A percentile compares a stretch with the other conserved stretches of the same genome.
Conservation (phyloP, 2,888 invertebrate genomes). For the Exephanes ischioxanthus region DNA sequence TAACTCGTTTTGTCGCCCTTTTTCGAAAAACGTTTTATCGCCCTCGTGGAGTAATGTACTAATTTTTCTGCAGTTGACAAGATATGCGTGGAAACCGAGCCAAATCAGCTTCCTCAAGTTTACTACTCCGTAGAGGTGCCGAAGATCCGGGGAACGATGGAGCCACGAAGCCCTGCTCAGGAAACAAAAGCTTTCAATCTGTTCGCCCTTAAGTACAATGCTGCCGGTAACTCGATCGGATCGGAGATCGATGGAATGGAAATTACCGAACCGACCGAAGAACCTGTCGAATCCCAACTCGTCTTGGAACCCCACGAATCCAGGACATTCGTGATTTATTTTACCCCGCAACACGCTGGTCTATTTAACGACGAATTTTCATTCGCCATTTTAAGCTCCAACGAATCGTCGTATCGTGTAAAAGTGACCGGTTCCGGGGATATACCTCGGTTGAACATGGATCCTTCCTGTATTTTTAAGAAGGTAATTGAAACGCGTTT, state of each 20-base stretch:
- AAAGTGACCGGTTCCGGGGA: conserved; percentile 74
- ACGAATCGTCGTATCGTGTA: conserved; percentile 70
- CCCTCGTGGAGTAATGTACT: no score
- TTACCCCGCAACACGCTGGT: conserved; percentile 74
- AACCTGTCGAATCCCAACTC: conserved; percentile 73
- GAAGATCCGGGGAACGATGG: conserved; percentile 15
- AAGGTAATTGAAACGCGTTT: conserved; percentile 64
- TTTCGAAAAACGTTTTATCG: no score
- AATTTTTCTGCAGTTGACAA: background rate
- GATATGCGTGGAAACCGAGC: conserved; percentile 7
- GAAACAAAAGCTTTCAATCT: conserved; percentile 25
- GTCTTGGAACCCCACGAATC: conserved; percentile 75
- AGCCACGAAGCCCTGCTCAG: background rate
- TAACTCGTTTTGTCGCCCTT: no score
- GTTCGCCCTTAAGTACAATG: conserved; percentile 19
- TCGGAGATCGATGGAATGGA: background rate
- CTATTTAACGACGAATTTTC: conserved; percentile 71
- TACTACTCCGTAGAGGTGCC: conserved; percentile 65
- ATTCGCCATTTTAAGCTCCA: conserved; percentile 71
- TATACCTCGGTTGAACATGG: conserved; percentile 76
- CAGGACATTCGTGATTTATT: conserved; percentile 74
- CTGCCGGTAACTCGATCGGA: background rate
- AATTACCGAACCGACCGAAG: conserved; percentile 47
- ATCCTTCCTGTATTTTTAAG: conserved; percentile 74
- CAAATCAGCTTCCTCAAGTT: conserved; percentile 49